phyloP scores from a whole-genome alignment of 2,888 invertebrate genomes.

The Syrphus vitripennis region DNA sequence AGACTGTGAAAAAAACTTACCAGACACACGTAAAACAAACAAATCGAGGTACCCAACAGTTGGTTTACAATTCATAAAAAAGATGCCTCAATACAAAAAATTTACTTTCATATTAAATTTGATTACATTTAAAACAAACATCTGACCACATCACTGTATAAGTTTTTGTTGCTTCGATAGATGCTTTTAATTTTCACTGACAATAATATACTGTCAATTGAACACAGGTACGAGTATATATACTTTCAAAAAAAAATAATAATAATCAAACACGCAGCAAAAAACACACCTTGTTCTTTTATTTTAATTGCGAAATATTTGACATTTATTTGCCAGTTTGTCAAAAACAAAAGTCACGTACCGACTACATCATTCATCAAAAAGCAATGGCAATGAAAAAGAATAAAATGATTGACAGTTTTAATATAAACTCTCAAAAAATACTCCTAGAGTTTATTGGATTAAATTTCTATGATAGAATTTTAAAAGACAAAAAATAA shows the following conservation, averaged over 20 bases:
- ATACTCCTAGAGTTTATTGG: not conserved
- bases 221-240: not conserved
- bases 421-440: slow-evolving; percentile 5
- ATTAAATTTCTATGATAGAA: slow-evolving; percentile 8
- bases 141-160: not conserved
- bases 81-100: too few species aligned
- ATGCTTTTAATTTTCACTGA: slow-evolving; percentile 16
- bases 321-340: slow-evolving; percentile 55
- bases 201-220: slow-evolving; percentile 4
- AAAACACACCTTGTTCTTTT: not conserved
- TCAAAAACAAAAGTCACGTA: slow-evolving; percentile 42
- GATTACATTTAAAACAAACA: not conserved
- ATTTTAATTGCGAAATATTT: slow-evolving; percentile 57
- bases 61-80: too few species aligned
- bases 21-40: too few species aligned
- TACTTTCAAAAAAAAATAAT: not conserved
- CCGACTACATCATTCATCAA: not conserved
- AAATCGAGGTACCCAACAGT: too few species aligned
- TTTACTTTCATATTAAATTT: too few species aligned
- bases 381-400: not conserved
- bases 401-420: slow-evolving; percentile 12
- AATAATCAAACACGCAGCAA: not conserved
- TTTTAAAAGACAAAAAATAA: not conserved
- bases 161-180: not conserved
- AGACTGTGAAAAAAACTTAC: too few species aligned